These are phyloP conservation scores for Anas acuta DNA, from an alignment of 2,797 vertebrate genomes.

Conservation along the genomic window DNA sequence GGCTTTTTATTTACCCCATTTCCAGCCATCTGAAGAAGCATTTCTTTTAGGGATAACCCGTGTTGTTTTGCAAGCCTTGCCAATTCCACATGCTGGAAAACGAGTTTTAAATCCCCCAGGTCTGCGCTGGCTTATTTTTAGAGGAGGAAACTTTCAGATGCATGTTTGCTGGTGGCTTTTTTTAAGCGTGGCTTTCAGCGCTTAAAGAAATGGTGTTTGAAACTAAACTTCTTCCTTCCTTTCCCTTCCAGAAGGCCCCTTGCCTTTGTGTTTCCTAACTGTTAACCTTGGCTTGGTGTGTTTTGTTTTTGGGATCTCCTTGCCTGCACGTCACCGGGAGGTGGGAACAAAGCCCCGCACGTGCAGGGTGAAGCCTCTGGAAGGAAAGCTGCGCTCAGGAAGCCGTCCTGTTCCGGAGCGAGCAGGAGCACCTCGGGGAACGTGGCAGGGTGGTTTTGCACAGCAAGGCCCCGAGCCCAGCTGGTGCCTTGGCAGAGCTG, in stretches of 20 bases:
- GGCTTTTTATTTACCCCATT: not conserved
- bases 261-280: not conserved
- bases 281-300: not conserved
- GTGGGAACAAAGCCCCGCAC: too few relatives aligned
- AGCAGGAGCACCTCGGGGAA: not conserved
- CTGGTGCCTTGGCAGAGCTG: rapidly evolving
- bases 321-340: too few relatives aligned
- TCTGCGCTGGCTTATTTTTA: not conserved
- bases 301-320: not conserved
- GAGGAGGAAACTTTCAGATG: not conserved
- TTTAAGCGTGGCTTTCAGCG: rapidly evolving
- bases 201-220: not conserved
- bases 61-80: not conserved
- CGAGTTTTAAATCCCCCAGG: not conserved
- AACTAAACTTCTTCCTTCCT: not conserved
- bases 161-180: not conserved
- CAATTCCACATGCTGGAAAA: not conserved
- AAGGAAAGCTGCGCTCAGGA: too few relatives aligned
- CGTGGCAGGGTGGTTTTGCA: rapidly evolving
- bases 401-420: not conserved
- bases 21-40: not conserved
- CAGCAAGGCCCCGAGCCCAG: not conserved
- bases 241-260: not conserved
- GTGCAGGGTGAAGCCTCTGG: too few relatives aligned
- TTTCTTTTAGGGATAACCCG: not conserved